Evolutionary conservation across 2,888 invertebrate species (phyloP), one percentile per base, ranked within the genome.

Genomic region (Dynastes hyllus): DNA sequence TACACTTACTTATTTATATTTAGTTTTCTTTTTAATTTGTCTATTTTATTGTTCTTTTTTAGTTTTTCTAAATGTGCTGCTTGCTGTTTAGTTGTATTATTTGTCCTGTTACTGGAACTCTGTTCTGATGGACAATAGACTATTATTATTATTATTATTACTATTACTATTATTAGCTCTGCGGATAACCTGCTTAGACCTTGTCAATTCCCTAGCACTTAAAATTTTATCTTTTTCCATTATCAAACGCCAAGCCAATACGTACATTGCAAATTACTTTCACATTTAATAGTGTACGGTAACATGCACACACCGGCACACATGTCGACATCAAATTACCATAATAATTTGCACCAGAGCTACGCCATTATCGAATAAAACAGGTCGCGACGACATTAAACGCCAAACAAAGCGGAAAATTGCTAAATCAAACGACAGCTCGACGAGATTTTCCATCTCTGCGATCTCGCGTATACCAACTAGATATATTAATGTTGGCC

Each of bases 331-430:
- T n/a, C n/a, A 6, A 51, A 69, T 69, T 51, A 29, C 69, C 69
- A 69, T 69, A 69, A 51, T 69, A 69, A 69, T 69, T 69, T 69
- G 53, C 69, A 11, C 32, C 27, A 16, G 50, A 9, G 51, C 22
- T 11, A 37, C 51, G 51, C 69, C 5, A 69, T 69, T 51, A 69
- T 69, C 51, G 50, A 50, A 69, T 50, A 69, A 50, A 67, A 45
- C 16, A 22, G 45, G 27, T 32, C n/a, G 22, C 69, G 53, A 27
- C 69, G 40, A 69, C 69, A 29, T 50, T 69, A 69, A 69, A 69
- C 22, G 69, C 13, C 29, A 69, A 69, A 69, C 69, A 69, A 53
- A 22, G 51, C 69, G 51, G 69, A 69, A 69, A 69, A 69, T 69
- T 69, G 51, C 29, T 69, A 69, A 69, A 69, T 69, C 69, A 69